Base-by-base conservation (phyloP, 2,113 vertebrate species). In the Ameiurus melas region DNA sequence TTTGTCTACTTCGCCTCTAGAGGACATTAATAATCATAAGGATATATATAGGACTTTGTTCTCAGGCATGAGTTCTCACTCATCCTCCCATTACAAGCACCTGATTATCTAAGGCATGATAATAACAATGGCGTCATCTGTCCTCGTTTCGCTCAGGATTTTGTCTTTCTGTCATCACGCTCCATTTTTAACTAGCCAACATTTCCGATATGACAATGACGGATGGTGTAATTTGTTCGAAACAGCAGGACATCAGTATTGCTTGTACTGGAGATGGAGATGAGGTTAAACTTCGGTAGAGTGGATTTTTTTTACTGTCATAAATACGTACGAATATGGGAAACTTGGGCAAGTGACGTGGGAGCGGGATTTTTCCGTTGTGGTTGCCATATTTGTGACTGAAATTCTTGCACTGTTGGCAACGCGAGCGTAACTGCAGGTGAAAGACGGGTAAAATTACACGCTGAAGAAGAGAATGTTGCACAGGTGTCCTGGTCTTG, bases 121-220 rank as follows among this genome's bases (percentile, higher is more conserved):
- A 20, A 6, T 5, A 27, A 19, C 53, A 19, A 57, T 68, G 39
- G 85, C 36, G 39, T 71, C 30, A 53, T 83, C 58, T 68, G 68
- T 79, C 33, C 36, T 17, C 53, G 58, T 83, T 70, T 19, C 30
- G 1, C 30, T 27, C 33, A 62, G 53, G 84, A 55, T 30, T 55
- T 62, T 7, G 36, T 47, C 80, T 27, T 12, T 78, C 62, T 60
- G 1, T 17, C 22, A 77, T 27, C 68, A 13, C 22, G 17, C 8
- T 87, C 81, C 73, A 47, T 81, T 87, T 62, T 85, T 75, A 79
- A 68, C 33, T 51, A 75, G 43, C 77, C 70, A 43, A 22, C 36
- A 70, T 85, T 85, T 90, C 70, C 30, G 78, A 39, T 79, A 30
- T 36, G 86, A 86, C 84, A 86, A n/a, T 86, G 51, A 85, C 25